Evolutionary conservation across 2,888 invertebrate species (phyloP).

Genomic region (Petrolisthes cinctipes): DNA sequence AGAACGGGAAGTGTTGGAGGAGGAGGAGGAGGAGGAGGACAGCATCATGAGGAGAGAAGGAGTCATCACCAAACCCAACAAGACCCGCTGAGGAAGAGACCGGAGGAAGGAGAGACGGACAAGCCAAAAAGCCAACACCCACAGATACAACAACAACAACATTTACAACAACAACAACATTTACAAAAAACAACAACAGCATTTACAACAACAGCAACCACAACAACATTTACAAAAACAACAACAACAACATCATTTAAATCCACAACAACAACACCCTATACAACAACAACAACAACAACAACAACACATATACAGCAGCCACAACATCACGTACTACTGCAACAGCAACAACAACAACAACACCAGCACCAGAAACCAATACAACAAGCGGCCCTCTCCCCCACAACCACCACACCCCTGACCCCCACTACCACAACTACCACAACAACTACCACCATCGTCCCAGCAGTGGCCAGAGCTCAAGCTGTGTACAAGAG

Average conservation of each 20-base stretch:
- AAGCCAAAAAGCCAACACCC: background rate
- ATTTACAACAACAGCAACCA: background rate
- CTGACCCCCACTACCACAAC: background rate
- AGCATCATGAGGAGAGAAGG: background rate
- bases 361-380: background rate
- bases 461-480: slow-evolving; percentile 22
- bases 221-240: background rate
- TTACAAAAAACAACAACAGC: background rate
- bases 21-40: background rate
- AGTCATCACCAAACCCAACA: background rate
- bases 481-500: slow-evolving; percentile 52
- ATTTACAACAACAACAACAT: background rate
- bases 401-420: background rate
- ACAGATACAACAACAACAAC: background rate
- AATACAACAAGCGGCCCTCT: background rate
- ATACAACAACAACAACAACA: background rate
- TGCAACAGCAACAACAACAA: background rate
- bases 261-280: background rate
- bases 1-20: slow-evolving; percentile 9
- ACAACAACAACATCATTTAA: background rate
- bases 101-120: background rate
- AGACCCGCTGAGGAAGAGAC: slow-evolving; percentile 14
- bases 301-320: background rate
- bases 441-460: background rate
- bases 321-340: slow-evolving; percentile 22